Evolutionary conservation across 2,797 vertebrate genomes (phyloP), one percentile per base, ranked within the genome.

Genomic region (Sebastes minor): DNA sequence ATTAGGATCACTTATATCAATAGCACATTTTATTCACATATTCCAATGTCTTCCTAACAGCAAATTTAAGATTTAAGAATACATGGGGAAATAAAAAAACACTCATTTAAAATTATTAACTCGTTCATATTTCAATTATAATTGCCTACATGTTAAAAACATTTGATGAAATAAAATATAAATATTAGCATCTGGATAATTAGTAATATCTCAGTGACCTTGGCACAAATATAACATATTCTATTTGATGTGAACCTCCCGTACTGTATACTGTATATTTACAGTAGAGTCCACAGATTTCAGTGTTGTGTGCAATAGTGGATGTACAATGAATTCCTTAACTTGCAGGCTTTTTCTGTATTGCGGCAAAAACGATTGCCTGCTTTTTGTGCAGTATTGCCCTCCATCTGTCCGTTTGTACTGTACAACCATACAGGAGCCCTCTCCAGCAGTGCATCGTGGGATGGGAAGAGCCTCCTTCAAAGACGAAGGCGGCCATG

Each of bases 391-490:
- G 86, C 84, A 79, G 89, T 88, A 82, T 93, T 94, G 93, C 94
- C 91, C 87, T 91, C 88, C 90, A 81, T 91, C 89, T 89, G 92
- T 90, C 89, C 80, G 84, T 84, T 71, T 86, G 89, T 91, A 92
- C 92, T 91, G 92, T 94, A 92, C 85, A 83, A n/a, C 69, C 75
- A 74, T 76, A 79, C 89, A 89, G 88, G 86, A 91, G 89, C 84
- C 85, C 77, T 90, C 86, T 91, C 90, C 92, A 92, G 89, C 90
- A 76, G 91, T 74, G 93, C 92, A 88, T 86, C 70, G 71, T 81
- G 90, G 90, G 90, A 89, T 90, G 87, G 90, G 89, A 83, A 90
- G 89, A 89, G 87, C 85, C 88, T 92, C 88, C 91, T 93, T 94
- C 92, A 95, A 94, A 95, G 90, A 88, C 86, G 68, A 82, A 67